phyloP scores from a whole-genome alignment of 1,140 invertebrate genomes.

The Acyrthosiphon pisum region DNA sequence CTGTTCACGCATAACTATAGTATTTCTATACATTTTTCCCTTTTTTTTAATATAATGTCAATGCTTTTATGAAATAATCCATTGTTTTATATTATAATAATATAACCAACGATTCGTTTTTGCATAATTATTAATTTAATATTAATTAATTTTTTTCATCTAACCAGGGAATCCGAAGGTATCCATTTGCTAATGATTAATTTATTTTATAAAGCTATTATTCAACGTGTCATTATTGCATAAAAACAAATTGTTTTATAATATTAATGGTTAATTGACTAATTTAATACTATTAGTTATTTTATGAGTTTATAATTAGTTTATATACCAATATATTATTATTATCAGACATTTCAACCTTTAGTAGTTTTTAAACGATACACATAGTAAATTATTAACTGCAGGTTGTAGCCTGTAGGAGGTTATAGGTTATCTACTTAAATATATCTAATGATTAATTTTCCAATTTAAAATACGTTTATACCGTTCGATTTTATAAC shows the following conservation, averaged over 20 bases:
- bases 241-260: not conserved
- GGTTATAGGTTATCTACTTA: not conserved
- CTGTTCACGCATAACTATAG: not conserved
- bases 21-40: not conserved
- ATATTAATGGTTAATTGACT: not conserved
- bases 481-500: not conserved
- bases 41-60: not conserved
- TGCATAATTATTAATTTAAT: not conserved
- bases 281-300: not conserved
- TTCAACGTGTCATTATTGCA: not conserved
- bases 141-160: not conserved
- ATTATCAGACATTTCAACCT: not conserved
- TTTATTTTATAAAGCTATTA: not conserved
- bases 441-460: not conserved
- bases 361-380: not conserved
- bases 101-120: not conserved
- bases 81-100: not conserved
- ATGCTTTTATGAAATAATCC: not conserved
- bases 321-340: not conserved
- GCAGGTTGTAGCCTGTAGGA: not conserved
- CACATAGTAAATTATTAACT: not conserved
- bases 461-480: not conserved
- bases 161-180: not conserved
- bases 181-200: not conserved
- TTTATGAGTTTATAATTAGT: not conserved